These are phyloP conservation scores for Parus major DNA, from an alignment of 2,113 vertebrate species.

Conservation along the genomic window DNA sequence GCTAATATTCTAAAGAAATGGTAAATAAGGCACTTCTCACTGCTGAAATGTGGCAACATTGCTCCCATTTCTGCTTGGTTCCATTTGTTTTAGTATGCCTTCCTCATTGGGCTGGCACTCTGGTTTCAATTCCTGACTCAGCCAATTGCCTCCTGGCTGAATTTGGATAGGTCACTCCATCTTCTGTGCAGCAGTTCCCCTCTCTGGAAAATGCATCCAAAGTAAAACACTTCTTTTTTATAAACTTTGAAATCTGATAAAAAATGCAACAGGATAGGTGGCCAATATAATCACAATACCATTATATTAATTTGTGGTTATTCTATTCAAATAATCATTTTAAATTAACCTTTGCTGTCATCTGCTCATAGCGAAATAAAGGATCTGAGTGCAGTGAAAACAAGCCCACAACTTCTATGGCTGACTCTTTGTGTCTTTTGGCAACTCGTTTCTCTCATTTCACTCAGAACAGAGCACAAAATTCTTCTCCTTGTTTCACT, in stretches of 20 bases:
- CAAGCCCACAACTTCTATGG: background rate
- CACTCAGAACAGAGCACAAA: background rate
- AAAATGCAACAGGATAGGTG: background rate
- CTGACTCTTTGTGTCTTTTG: background rate
- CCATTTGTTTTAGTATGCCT: background rate
- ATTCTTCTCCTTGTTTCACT: background rate
- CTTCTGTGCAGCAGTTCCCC: background rate
- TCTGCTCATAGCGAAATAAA: background rate
- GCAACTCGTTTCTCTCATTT: background rate
- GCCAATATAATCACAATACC: background rate
- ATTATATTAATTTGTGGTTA: background rate
- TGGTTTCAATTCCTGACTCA: slow-evolving; percentile 1
- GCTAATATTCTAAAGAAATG: background rate
- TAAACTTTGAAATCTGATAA: background rate
- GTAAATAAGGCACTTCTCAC: background rate
- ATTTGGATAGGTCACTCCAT: slow-evolving; percentile 16
- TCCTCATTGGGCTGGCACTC: background rate
- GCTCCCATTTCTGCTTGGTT: background rate
- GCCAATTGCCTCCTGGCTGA: slow-evolving; percentile 23
- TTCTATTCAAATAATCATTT: background rate
- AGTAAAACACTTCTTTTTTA: background rate
- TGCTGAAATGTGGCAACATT: background rate
- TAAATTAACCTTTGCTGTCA: background rate
- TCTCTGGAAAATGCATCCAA: background rate
- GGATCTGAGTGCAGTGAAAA: background rate